These are phyloP conservation scores for Tenthredo livida DNA, from an alignment of 2,888 invertebrate genomes.

Conservation along the genomic window DNA sequence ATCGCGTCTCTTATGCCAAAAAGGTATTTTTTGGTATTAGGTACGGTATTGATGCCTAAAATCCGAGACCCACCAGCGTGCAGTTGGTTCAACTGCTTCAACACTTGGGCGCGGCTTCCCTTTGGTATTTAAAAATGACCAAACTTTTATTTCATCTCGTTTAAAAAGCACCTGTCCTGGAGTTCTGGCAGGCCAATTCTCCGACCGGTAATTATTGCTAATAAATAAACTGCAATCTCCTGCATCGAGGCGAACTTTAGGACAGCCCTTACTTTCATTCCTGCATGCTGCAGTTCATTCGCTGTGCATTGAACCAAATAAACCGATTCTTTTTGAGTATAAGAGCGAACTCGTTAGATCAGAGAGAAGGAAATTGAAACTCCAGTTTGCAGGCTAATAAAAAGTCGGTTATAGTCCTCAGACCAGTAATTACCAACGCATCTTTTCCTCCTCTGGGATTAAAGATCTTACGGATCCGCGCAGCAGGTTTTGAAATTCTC, in stretches of 20 bases:
- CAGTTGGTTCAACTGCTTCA: background rate
- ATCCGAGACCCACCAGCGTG: background rate
- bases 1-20: no score
- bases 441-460: slow-evolving; percentile 30
- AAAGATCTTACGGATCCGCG: background rate
- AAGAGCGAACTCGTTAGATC: slow-evolving; percentile 37
- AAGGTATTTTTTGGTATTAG: no score
- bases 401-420: slow-evolving; percentile 33
- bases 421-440: slow-evolving; percentile 39
- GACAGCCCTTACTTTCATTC: background rate
- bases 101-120: slow-evolving; percentile 1
- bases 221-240: slow-evolving; percentile 38
- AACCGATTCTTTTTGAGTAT: background rate
- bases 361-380: slow-evolving; percentile 34
- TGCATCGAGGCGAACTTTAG: background rate
- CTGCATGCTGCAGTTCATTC: background rate
- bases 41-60: background rate
- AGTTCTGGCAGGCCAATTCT: background rate
- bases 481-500: slow-evolving; percentile 25
- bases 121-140: slow-evolving; percentile 37
- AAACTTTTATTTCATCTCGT: slow-evolving; percentile 4
- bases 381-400: slow-evolving; percentile 18
- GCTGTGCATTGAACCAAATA: background rate
- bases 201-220: slow-evolving; percentile 30
- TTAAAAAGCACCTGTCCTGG: background rate